phyloP scores from a whole-genome alignment of 2,113 vertebrate species.

The Gymnobelideus leadbeateri region DNA sequence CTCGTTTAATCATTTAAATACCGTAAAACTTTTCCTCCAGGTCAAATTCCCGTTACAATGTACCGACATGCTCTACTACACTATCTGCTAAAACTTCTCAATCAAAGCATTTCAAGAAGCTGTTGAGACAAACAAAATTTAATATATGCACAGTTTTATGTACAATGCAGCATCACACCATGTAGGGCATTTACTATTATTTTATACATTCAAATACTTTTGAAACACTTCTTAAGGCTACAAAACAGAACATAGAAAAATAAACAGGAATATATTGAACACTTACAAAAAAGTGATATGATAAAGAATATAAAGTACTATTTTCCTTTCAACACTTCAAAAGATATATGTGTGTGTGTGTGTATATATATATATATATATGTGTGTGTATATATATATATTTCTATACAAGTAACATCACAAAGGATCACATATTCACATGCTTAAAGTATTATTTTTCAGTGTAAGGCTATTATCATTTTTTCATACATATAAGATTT shows the following conservation, averaged over 20 bases:
- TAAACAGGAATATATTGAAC: slow-evolving; percentile 83
- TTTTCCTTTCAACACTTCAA: slow-evolving; percentile 82
- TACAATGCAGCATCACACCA: slow-evolving; percentile 83
- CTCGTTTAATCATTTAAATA: not conserved
- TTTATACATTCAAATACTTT: slow-evolving; percentile 82
- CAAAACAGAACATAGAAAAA: slow-evolving; percentile 84
- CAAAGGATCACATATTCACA: slow-evolving; percentile 82
- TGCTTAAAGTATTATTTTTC: slow-evolving; percentile 81
- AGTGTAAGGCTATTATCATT: slow-evolving; percentile 81
- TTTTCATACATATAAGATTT: slow-evolving; percentile 77
- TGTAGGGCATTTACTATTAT: slow-evolving; percentile 82
- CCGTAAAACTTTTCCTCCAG: not conserved
- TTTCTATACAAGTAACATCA: slow-evolving; percentile 81
- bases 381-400: slow-evolving; percentile 72
- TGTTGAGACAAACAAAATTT: slow-evolving; percentile 76
- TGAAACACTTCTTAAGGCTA: slow-evolving; percentile 83
- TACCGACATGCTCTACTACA: not conserved
- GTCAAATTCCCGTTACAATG: not conserved
- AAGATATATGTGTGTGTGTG: slow-evolving; percentile 79
- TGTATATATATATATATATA: slow-evolving; percentile 70
- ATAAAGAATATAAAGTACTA: slow-evolving; percentile 84
- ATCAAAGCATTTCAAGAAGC: slow-evolving; percentile 68
- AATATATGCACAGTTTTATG: slow-evolving; percentile 81
- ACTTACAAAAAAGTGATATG: slow-evolving; percentile 82
- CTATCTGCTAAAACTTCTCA: slow-evolving; percentile 31